Conservation (phyloP, 2,797 vertebrate genomes). For the Sternarchorhynchus goeldii region DNA sequence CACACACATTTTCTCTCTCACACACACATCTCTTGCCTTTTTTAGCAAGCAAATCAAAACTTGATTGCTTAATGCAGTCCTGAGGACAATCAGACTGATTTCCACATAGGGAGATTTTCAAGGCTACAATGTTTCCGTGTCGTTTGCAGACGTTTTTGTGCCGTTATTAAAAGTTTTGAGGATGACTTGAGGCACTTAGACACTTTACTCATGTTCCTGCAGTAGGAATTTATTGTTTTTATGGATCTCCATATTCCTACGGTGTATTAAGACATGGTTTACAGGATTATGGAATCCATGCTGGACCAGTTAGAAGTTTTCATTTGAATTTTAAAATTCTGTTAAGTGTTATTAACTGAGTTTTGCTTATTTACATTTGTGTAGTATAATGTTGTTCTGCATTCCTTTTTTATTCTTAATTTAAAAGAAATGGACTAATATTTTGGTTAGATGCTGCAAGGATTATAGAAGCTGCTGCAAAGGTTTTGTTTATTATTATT, state of each 20-base stretch:
- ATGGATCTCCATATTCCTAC: slow-evolving; percentile 43
- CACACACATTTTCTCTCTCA: background rate
- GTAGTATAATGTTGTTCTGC: no score
- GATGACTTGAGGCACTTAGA: slow-evolving; percentile 58
- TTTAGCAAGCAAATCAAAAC: background rate
- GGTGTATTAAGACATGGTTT: no score
- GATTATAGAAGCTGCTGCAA: no score
- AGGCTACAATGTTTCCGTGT: slow-evolving; percentile 4
- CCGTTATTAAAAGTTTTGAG: slow-evolving; percentile 41
- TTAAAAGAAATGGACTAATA: no score
- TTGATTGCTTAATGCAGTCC: slow-evolving; percentile 25
- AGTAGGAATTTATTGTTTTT: slow-evolving; percentile 39
- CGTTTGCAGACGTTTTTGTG: slow-evolving; percentile 11
- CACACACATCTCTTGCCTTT: slow-evolving; percentile 28
- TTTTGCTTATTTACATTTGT: no score
- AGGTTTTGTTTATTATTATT: slow-evolving; percentile 20
- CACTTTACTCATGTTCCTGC: slow-evolving; percentile 68
- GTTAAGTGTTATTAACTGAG: no score
- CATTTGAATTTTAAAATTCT: background rate
- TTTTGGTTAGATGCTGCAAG: no score
- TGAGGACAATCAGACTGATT: slow-evolving; percentile 48
- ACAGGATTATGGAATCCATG: background rate
- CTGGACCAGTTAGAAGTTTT: slow-evolving; percentile 11
- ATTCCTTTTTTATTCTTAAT: no score
- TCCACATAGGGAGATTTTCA: slow-evolving; percentile 3